A percentile compares a stretch with the other conserved stretches of the same genome.
These are phyloP conservation scores for Pseudopodoces humilis DNA, from an alignment of 2,113 vertebrate genomes.

Conservation along the genomic window DNA sequence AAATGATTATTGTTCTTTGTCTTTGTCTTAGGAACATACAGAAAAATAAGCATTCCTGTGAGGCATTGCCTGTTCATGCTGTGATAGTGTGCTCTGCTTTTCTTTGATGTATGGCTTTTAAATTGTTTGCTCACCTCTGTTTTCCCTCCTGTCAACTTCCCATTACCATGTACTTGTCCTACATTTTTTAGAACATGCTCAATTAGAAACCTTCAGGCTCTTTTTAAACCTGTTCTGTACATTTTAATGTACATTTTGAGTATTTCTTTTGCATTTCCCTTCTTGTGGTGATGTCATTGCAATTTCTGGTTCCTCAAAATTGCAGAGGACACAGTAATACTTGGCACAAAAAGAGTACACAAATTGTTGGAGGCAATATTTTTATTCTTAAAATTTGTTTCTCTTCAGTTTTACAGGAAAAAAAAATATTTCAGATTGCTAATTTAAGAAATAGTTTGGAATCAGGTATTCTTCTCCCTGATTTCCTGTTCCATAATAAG, in stretches of 20 bases:
- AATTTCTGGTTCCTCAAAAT: not conserved
- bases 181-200: conserved; percentile 9
- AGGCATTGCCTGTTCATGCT: not conserved
- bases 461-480: not conserved
- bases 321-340: not conserved
- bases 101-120: conserved; percentile 38
- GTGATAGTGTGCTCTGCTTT: not conserved
- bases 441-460: not conserved
- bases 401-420: not conserved
- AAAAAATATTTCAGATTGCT: not conserved
- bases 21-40: not conserved
- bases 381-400: not conserved
- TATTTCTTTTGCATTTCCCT: not conserved
- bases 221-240: not conserved
- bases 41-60: conserved; percentile 6
- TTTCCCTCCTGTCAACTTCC: not conserved
- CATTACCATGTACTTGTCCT: not conserved
- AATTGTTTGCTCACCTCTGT: conserved; percentile 41
- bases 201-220: not conserved
- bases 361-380: not conserved
- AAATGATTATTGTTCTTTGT: not conserved
- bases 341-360: not conserved
- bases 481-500: not conserved
- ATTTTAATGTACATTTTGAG: not conserved
- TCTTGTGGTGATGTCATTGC: not conserved